Evolutionary conservation across 1,140 invertebrate genomes (phyloP).

Genomic region (Ips typographus): DNA sequence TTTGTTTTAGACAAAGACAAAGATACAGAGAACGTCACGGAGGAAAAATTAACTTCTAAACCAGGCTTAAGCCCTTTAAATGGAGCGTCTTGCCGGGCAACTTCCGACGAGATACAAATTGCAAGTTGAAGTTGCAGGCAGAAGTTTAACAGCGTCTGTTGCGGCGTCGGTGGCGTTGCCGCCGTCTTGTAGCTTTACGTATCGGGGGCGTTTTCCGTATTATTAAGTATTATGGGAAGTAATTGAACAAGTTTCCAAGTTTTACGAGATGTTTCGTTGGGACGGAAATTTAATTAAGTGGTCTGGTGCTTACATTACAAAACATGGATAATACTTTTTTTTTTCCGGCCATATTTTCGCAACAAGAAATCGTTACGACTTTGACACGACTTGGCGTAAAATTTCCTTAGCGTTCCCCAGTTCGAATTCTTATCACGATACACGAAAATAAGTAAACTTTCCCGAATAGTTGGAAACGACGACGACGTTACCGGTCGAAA

Average conservation of each 20-base stretch:
- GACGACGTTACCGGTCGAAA: conserved; percentile 31
- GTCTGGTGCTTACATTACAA: background rate
- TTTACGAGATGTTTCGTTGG: conserved; percentile 20
- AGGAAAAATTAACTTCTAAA: conserved; percentile 22
- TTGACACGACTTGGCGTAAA: too few species aligned
- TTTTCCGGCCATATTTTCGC: too few species aligned
- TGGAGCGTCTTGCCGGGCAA: conserved; percentile 8
- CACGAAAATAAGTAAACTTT: conserved; percentile 38
- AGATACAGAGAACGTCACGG: background rate
- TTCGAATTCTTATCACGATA: conserved; percentile 39
- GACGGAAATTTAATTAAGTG: conserved; percentile 29
- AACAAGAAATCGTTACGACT: too few species aligned
- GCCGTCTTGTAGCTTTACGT: conserved; percentile 18
- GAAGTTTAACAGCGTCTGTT: conserved; percentile 20
- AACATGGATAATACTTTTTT: too few species aligned
- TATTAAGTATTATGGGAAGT: conserved; percentile 28
- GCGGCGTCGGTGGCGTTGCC: conserved; percentile 14
- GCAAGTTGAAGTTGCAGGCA: conserved; percentile 11
- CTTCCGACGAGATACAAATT: conserved; percentile 17
- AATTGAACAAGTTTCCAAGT: conserved; percentile 30
- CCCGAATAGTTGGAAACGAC: conserved; percentile 33
- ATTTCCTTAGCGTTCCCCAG: background rate
- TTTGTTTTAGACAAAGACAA: background rate
- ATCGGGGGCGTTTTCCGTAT: conserved; percentile 24
- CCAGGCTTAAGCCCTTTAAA: conserved; percentile 4